Percentiles rank a stretch among this genome's conserved stretches.
These are phyloP conservation scores for Lepisosteus osseus DNA, from an alignment of 2,113 vertebrate genomes.

Conservation along the genomic window DNA sequence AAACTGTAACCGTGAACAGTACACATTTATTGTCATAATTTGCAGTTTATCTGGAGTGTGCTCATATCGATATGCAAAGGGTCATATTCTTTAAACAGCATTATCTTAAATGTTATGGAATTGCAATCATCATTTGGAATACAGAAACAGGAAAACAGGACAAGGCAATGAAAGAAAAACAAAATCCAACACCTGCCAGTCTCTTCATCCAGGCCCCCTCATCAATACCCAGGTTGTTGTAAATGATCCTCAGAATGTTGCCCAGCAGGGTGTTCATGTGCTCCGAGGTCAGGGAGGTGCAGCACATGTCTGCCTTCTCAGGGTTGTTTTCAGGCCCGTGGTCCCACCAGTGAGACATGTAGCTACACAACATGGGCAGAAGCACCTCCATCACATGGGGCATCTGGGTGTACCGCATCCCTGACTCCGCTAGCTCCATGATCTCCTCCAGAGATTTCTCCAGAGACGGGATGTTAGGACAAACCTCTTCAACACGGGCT, in stretches of 20 bases:
- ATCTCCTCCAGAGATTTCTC: conserved; percentile 89
- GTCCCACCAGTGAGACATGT: conserved; percentile 98
- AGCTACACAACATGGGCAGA: conserved; percentile 90
- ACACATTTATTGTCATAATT: too few species aligned
- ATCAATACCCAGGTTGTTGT: conserved; percentile 93
- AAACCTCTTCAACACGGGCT: conserved; percentile 76
- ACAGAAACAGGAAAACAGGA: neutral
- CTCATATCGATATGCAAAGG: too few species aligned
- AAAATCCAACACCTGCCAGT: conserved; percentile 74
- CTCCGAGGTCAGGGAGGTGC: conserved; percentile 83
- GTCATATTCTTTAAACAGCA: too few species aligned
- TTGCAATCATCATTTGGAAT: neutral
- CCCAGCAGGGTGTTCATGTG: conserved; percentile 93
- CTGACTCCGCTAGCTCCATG: conserved; percentile 86
- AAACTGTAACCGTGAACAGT: too few species aligned
- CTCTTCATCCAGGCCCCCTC: conserved; percentile 97
- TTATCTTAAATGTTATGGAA: too few species aligned
- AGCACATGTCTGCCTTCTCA: conserved; percentile 71
- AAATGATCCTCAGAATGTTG: conserved; percentile 94
- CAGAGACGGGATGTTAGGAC: conserved; percentile 81
- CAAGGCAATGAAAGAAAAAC: too few species aligned
- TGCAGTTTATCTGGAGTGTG: too few species aligned
- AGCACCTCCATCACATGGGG: conserved; percentile 95
- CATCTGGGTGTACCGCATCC: conserved; percentile 91
- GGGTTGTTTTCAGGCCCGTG: conserved; percentile 80